These are phyloP conservation scores for Tetrapedia diversipes DNA, from an alignment of 2,888 invertebrate genomes.

Conservation along the genomic window DNA sequence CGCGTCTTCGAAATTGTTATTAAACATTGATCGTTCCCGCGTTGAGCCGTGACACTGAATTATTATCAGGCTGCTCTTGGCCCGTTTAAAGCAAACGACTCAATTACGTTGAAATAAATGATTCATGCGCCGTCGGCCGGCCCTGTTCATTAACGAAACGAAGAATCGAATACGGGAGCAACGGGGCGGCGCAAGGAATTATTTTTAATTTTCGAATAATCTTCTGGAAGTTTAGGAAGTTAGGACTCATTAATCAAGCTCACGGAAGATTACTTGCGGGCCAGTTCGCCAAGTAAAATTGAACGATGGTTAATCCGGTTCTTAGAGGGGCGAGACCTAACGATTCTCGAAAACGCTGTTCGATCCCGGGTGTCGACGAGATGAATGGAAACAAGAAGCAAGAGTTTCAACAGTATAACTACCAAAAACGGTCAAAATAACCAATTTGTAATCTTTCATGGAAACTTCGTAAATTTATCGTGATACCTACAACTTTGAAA, in stretches of 20 bases:
- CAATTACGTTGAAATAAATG: conserved; percentile 25
- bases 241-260: conserved; percentile 39
- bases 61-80: background rate
- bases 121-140: conserved; percentile 2
- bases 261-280: conserved; percentile 14
- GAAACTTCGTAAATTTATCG: too few relatives aligned
- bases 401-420: too few relatives aligned
- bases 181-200: background rate
- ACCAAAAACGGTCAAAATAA: too few relatives aligned
- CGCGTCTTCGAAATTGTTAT: too few relatives aligned
- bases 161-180: conserved; percentile 8
- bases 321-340: background rate
- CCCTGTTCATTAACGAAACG: conserved; percentile 23
- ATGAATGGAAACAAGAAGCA: background rate
- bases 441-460: too few relatives aligned
- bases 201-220: conserved; percentile 34
- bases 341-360: conserved; percentile 6
- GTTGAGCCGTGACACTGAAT: background rate
- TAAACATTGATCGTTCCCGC: too few relatives aligned
- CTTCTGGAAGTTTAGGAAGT: background rate
- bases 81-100: conserved; percentile 5
- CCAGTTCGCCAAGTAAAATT: conserved; percentile 27
- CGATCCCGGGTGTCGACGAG: background rate
- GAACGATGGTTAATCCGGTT: conserved; percentile 28
- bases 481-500: too few relatives aligned